These are phyloP conservation scores for Patagioenas fasciata DNA, from an alignment of 2,113 vertebrate genomes.

Conservation along the genomic window DNA sequence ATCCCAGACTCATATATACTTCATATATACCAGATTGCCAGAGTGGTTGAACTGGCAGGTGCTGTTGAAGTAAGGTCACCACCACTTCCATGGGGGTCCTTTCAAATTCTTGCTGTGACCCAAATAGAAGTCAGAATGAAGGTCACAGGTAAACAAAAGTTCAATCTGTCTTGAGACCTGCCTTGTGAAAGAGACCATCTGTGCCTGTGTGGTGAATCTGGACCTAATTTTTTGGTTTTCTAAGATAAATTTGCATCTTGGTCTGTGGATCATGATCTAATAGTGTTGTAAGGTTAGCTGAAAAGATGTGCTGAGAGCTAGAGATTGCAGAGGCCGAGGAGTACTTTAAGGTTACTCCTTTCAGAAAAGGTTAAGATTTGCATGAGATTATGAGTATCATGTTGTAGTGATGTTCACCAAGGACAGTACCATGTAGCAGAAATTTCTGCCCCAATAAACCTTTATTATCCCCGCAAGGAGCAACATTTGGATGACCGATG, in stretches of 20 bases:
- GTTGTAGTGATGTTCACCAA: neutral
- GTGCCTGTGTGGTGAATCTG: accelerated
- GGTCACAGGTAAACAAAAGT: neutral
- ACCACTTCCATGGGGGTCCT: neutral
- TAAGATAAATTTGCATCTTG: neutral
- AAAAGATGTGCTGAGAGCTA: neutral
- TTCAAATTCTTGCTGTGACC: neutral
- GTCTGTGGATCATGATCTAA: neutral
- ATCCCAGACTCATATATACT: neutral
- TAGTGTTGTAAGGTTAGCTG: neutral
- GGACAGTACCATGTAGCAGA: neutral
- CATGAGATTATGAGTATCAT: neutral
- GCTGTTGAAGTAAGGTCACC: neutral
- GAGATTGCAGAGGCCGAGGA: neutral
- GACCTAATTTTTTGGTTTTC: neutral
- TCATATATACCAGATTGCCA: neutral
- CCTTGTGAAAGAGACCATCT: neutral
- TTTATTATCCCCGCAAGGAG: neutral
- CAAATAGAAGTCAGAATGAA: neutral
- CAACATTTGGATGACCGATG: neutral
- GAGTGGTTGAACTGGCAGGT: neutral
- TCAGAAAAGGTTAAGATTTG: neutral
- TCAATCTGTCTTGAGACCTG: neutral
- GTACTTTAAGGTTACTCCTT: neutral
- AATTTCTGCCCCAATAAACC: neutral